Conservation (phyloP, 2,113 vertebrate genomes). For the Campylorhamphus procurvoides region DNA sequence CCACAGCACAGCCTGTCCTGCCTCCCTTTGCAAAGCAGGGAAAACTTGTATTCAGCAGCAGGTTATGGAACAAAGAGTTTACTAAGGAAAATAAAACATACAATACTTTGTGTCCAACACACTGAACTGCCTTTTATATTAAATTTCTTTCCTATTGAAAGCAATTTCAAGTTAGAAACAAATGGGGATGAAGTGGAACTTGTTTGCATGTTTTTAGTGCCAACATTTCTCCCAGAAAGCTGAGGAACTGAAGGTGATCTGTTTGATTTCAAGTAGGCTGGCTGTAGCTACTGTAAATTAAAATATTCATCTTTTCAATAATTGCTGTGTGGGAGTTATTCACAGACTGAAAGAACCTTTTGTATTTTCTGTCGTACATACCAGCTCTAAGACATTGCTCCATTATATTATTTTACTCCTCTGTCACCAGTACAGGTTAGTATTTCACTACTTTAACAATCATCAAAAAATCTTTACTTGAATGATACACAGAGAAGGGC, state of each 20-base stretch:
- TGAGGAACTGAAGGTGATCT: conserved; percentile 35
- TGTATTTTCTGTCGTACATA: conserved; percentile 51
- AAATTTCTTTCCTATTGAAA: neutral
- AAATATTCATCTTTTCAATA: conserved; percentile 65
- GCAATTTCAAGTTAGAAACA: conserved; percentile 27
- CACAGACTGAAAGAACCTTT: conserved; percentile 70
- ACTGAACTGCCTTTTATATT: neutral
- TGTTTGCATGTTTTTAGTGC: neutral
- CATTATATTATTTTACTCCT: conserved; percentile 50
- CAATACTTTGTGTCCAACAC: neutral
- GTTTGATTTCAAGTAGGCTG: conserved; percentile 53
- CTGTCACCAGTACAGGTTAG: conserved; percentile 49
- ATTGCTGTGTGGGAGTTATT: conserved; percentile 74
- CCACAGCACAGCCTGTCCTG: rapidly evolving
- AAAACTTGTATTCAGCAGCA: neutral
- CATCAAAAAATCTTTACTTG: conserved; percentile 34
- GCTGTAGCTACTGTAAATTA: conserved; percentile 29
- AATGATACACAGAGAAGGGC: neutral
- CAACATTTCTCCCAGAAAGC: conserved; percentile 22
- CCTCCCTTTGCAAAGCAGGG: neutral
- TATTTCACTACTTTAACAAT: conserved; percentile 57
- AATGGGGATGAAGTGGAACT: neutral
- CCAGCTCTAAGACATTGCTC: conserved; percentile 53
- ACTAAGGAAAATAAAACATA: neutral
- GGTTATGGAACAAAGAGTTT: neutral